phyloP scores from a whole-genome alignment of 2,113 vertebrate genomes.

The Carassius auratus region DNA sequence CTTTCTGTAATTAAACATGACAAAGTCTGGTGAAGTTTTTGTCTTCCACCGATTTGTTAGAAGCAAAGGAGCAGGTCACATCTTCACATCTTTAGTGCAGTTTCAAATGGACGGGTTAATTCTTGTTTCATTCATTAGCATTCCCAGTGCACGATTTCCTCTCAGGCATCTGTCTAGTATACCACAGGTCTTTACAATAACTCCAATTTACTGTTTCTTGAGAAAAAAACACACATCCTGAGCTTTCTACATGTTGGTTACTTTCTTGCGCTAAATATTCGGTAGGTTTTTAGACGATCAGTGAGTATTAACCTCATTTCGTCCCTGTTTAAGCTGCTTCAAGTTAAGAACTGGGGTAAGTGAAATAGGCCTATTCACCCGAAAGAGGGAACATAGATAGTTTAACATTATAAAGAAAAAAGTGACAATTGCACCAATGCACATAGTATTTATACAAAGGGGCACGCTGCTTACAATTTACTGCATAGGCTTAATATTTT shows the following conservation, averaged over 20 bases:
- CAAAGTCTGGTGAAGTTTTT: background rate
- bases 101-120: conserved; percentile 81
- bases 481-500: background rate
- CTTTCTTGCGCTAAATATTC: background rate
- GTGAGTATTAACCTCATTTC: background rate
- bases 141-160: conserved; percentile 73
- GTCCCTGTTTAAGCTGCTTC: background rate
- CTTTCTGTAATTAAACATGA: background rate
- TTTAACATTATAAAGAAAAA: background rate
- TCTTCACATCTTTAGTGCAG: conserved; percentile 70
- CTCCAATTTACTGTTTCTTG: conserved; percentile 8
- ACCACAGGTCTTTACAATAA: conserved; percentile 40
- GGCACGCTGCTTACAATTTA: no score
- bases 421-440: no score
- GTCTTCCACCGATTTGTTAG: background rate
- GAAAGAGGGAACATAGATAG: background rate
- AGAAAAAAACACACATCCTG: background rate
- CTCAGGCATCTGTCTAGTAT: conserved; percentile 31
- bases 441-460: no score
- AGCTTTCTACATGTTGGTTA: background rate
- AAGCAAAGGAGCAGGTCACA: conserved; percentile 68
- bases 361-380: background rate
- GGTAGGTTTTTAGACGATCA: background rate
- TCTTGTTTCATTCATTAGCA: conserved; percentile 78
- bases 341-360: background rate